Conservation (phyloP, 2,888 invertebrate species). For the Leptopterna dolabrata region DNA sequence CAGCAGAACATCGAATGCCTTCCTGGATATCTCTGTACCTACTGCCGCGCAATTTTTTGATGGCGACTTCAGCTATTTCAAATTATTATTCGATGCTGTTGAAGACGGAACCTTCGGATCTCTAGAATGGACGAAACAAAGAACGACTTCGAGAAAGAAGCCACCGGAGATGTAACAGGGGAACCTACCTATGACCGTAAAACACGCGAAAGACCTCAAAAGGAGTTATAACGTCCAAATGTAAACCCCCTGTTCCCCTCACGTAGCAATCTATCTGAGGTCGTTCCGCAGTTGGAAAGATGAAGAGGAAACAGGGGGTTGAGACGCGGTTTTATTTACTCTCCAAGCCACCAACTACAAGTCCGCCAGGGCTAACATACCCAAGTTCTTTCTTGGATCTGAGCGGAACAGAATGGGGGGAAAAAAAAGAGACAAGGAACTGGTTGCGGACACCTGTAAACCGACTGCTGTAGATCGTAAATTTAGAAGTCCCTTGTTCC, state of each 20-base stretch:
- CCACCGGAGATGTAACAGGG: no score
- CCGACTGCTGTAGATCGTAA: not conserved
- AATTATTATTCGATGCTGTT: no score
- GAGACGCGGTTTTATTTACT: not conserved
- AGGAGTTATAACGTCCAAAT: not conserved
- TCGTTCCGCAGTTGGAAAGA: not conserved
- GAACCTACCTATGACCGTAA: not conserved
- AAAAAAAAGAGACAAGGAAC: not conserved
- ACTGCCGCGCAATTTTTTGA: no score
- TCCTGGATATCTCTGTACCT: no score
- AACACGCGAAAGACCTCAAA: not conserved
- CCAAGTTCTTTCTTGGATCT: not conserved
- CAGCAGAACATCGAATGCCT: no score
- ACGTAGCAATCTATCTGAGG: not conserved
- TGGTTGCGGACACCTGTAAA: not conserved
- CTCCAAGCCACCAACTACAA: not conserved
- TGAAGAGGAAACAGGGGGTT: not conserved
- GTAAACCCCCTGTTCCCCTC: not conserved
- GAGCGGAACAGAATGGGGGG: not conserved
- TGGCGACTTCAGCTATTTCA: no score
- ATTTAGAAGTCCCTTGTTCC: slow-evolving; percentile 2
- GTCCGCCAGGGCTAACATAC: not conserved
- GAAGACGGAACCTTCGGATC: no score
- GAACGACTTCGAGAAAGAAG: no score
- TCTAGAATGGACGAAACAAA: no score